Conservation (phyloP, 2,113 vertebrate species). For the Thoracochromis brauschi region DNA sequence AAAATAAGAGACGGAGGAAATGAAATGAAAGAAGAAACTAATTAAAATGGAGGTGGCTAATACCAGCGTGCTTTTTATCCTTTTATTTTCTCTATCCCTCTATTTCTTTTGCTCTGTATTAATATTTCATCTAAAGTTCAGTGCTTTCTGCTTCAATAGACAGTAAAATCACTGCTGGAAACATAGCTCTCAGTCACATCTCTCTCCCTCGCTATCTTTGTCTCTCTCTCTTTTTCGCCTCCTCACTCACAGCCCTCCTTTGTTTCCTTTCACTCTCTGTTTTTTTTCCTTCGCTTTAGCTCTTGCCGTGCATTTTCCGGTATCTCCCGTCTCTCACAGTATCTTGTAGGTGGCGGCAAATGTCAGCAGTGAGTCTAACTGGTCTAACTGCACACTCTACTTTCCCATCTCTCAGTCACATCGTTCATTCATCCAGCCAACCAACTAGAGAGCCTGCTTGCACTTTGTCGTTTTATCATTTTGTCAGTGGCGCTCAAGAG, state of each 20-base stretch:
- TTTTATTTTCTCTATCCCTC: constrained; percentile 43
- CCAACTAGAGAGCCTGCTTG: not conserved
- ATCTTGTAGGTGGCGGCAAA: constrained; percentile 25
- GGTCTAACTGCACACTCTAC: not conserved
- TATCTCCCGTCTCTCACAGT: not conserved
- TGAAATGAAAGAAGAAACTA: constrained; percentile 50
- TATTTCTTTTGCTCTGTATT: constrained; percentile 49
- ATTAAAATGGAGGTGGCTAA: constrained; percentile 64
- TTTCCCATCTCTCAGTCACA: not conserved
- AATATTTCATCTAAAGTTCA: constrained; percentile 70
- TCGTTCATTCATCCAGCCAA: constrained; percentile 18
- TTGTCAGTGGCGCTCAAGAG: not conserved
- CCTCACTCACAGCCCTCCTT: not conserved
- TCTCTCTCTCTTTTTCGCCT: not conserved
- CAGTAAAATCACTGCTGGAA: constrained; percentile 64
- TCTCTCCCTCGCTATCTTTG: not conserved
- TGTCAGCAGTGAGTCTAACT: not conserved
- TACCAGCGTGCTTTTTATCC: constrained; percentile 46
- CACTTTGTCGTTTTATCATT: constrained; percentile 2
- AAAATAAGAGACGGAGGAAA: constrained; percentile 36
- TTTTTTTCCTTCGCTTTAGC: not conserved
- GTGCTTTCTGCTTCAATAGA: constrained; percentile 65
- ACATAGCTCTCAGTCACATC: constrained; percentile 50
- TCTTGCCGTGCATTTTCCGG: not conserved
- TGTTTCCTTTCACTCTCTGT: not conserved